Base-by-base conservation (phyloP, 2,797 vertebrate genomes). In the Mastacembelus armatus region DNA sequence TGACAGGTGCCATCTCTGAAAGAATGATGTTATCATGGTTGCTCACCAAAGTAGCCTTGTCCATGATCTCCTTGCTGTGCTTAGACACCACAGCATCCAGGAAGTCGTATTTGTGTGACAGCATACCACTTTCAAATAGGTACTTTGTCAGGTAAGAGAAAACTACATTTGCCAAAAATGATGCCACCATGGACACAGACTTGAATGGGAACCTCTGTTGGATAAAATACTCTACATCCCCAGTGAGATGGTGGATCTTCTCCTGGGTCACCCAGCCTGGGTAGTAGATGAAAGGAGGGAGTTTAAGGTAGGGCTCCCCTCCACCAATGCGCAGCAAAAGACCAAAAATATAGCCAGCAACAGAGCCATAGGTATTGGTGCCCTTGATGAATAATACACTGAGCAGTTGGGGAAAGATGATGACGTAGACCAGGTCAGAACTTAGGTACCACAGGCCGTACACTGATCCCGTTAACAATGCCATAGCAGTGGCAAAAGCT, bases 391-490 rank as follows among this genome's bases (percentile, higher is more conserved):
- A 99, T 1, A 99, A 89, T 67, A 99, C 98, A 33, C 96, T 96
- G 24, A 99, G 88, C 4, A 99, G 95, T 75, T 99, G 98, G 1
- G 98, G 98, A 80, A 99, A 99, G 90, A 99, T 98, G 89, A 99
- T 96, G 88, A 99, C 97, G 68, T 99, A 99, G 50, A 99, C 95
- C 7, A 99, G 93, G 86, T 99, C 98, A 1, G 97, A 99, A 86
- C 97, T 99, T 73, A 99, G 94, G 92, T 98, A 99, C 98, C 98
- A 99, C 67, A 99, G 94, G 42, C 98, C 98, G 0, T 99, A 99
- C 24, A 99, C 95, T 0, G 97, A 96, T 0, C 96, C 95, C 0
- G 98, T 96, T 26, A 99, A 88, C 71, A 99, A 84, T 0, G 98
- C 98, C 97, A 99, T 97, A 11, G 95, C 94, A 10, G 96, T 98